Evolutionary conservation across 2,797 vertebrate species (phyloP), one percentile per base, ranked within the genome.

Genomic region (Poeciliopsis turneri): DNA sequence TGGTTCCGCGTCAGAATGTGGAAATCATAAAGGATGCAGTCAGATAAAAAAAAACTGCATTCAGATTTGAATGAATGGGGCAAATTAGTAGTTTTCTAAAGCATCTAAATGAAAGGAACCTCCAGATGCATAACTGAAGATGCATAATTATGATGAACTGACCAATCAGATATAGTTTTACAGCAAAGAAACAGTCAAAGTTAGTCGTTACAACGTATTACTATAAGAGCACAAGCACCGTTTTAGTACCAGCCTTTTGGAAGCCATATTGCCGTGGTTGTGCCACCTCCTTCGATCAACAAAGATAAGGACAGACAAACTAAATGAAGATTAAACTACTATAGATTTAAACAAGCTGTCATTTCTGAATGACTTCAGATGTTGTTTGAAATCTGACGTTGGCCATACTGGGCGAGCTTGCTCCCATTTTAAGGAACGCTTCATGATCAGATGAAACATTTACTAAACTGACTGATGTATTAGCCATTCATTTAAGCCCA

Each of bases 81-180:
- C 16, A n/a, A 53, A 74, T 74, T 9, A n/a, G 47, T 23, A 20
- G 47, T 51, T 73, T 73, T 73, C 72, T 53, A 73, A 49, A 51
- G 47, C 51, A n/a, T 1, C 47, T 33, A 39, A 73, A 73, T 49
- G 69, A 72, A 72, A 51, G 49, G 46, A 33, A 16, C 71, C 28
- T 23, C 28, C 30, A 51, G 46, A 33, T 11, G 15, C 46, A n/a
- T 72, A 1, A 49, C 7, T 30, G 9, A 72, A 49, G 3, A 72
- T 72, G 28, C 28, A 46, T 23, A 30, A 33, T 25, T 18, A 49
- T 20, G 20, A 49, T 33, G 46, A 49, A 30, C 45, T 16, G 69
- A 18, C 25, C 41, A 30, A 72, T 72, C 45, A 72, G n/a, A 33
- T 64, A 36, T 36, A 33, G 8, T 64, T 64, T 18, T 36, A 64